Conservation (phyloP, 2,888 invertebrate species). For the Clivina fossor region DNA sequence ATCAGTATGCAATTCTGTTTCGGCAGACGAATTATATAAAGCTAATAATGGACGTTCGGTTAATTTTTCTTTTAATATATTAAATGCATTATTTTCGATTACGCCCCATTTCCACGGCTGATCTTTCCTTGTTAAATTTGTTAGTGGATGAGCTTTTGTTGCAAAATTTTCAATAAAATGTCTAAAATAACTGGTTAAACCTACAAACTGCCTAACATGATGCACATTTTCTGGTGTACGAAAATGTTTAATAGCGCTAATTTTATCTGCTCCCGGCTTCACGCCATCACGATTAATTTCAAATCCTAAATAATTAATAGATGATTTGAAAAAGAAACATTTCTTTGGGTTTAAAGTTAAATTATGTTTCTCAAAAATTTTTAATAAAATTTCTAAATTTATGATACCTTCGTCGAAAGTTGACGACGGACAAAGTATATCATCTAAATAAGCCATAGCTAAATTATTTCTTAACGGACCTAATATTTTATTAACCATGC, state of each 20-base stretch:
- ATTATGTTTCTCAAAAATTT: neutral
- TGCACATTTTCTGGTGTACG: conserved; percentile 36
- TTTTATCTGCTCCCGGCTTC: conserved; percentile 41
- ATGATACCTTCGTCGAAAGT: neutral
- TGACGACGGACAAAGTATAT: neutral
- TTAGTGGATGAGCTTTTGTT: conserved; percentile 41
- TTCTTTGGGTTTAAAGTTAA: conserved; percentile 8
- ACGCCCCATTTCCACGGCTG: conserved; percentile 34
- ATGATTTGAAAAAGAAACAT: conserved; percentile 20
- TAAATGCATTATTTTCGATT: conserved; percentile 35
- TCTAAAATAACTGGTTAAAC: conserved; percentile 43
- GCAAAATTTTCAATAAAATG: conserved; percentile 43
- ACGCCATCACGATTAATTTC: conserved; percentile 30
- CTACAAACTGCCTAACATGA: conserved; percentile 45
- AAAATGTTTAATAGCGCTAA: conserved; percentile 30
- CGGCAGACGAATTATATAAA: conserved; percentile 37
- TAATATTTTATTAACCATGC: neutral
- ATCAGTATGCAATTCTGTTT: conserved; percentile 45
- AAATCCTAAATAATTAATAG: conserved; percentile 33
- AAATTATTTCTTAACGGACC: neutral
- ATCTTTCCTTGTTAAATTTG: conserved; percentile 32
- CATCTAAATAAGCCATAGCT: conserved; percentile 1
- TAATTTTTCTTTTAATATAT: conserved; percentile 29
- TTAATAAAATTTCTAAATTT: neutral
- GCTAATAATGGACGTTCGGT: conserved; percentile 35